These are phyloP conservation scores for Lipotes vexillifer DNA, from an alignment of 2,113 vertebrate genomes.

Conservation along the genomic window DNA sequence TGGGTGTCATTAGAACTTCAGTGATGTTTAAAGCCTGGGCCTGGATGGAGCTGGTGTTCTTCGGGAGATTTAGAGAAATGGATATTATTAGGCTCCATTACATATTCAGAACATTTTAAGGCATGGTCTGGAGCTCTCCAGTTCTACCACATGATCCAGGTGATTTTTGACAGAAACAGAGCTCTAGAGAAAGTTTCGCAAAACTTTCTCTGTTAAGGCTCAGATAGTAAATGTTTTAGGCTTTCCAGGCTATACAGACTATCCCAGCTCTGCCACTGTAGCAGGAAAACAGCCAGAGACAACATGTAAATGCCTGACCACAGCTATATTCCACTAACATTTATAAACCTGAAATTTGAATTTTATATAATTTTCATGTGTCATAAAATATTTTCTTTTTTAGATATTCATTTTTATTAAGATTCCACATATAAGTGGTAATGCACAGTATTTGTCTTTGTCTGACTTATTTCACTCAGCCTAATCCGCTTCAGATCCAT, in stretches of 20 bases:
- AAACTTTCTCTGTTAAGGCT: background rate
- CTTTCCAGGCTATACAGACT: background rate
- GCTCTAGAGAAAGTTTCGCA: background rate
- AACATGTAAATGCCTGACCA: background rate
- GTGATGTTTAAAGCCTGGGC: background rate
- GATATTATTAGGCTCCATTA: background rate
- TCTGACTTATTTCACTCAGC: background rate
- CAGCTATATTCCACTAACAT: background rate
- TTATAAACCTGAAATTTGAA: constrained; percentile 15
- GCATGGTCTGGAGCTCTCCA: background rate
- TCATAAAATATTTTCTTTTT: background rate
- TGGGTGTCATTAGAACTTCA: background rate
- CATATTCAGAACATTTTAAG: background rate
- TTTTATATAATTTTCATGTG: constrained; percentile 4
- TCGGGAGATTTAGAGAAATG: background rate
- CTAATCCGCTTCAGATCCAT: background rate
- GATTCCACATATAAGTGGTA: background rate
- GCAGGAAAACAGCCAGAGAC: background rate
- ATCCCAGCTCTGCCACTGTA: background rate
- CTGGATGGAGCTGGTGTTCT: background rate
- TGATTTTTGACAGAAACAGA: background rate
- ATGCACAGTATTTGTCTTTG: background rate
- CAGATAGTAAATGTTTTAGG: constrained; percentile 13
- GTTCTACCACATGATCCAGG: background rate
- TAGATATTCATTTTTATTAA: background rate